phyloP scores from a whole-genome alignment of 2,888 invertebrate species.

The Drosophila nigricruria region DNA sequence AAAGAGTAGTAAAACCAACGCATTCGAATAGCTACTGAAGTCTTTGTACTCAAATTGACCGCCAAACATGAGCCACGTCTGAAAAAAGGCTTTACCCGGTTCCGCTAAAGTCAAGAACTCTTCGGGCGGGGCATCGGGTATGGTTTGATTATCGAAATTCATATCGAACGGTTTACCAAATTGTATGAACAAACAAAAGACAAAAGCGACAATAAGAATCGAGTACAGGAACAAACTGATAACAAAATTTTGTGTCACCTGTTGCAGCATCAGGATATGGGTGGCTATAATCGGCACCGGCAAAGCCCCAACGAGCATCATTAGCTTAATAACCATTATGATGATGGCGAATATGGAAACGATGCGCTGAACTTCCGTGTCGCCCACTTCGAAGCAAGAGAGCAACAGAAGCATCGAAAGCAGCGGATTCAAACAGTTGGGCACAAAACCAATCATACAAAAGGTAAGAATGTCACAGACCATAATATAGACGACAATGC shows the following conservation, averaged over 20 bases:
- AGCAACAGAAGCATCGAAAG: slow-evolving; percentile 88
- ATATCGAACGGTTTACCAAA: slow-evolving; percentile 87
- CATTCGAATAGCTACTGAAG: slow-evolving; percentile 90
- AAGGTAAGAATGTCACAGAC: slow-evolving; percentile 88
- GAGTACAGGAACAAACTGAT: slow-evolving; percentile 92
- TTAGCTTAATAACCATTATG: slow-evolving; percentile 90
- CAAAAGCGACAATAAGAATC: slow-evolving; percentile 92
- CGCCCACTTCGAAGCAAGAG: slow-evolving; percentile 87
- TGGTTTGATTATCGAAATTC: not conserved
- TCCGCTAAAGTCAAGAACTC: slow-evolving; percentile 88
- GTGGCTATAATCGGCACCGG: slow-evolving; percentile 89
- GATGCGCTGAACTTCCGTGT: slow-evolving; percentile 87
- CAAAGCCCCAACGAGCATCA: slow-evolving; percentile 91
- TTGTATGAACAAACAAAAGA: slow-evolving; percentile 91
- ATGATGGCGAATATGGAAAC: slow-evolving; percentile 90
- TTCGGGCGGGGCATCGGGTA: slow-evolving; percentile 73
- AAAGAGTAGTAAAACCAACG: slow-evolving; percentile 91
- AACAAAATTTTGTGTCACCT: slow-evolving; percentile 91
- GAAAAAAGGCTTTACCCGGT: slow-evolving; percentile 87
- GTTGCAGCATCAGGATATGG: slow-evolving; percentile 92
- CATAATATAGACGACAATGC: slow-evolving; percentile 11
- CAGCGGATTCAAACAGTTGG: slow-evolving; percentile 90
- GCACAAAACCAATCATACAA: slow-evolving; percentile 88
- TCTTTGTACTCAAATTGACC: slow-evolving; percentile 93
- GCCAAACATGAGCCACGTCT: slow-evolving; percentile 93